phyloP scores from a whole-genome alignment of 2,797 vertebrate species.

The Buphagus erythrorhynchus region DNA sequence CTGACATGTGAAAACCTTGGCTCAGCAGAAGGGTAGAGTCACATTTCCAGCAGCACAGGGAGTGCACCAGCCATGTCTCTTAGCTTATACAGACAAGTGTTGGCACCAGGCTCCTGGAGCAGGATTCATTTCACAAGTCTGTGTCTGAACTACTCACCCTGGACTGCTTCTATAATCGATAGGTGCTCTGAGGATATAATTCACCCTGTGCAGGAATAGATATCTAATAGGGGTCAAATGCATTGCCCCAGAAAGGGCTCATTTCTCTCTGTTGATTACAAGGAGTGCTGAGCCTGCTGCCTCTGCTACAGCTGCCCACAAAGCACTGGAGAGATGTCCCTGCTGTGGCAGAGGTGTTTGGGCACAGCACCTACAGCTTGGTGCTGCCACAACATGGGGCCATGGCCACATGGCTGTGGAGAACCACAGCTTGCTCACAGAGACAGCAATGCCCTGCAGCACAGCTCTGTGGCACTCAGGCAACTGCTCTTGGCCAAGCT shows the following conservation, averaged over 20 bases:
- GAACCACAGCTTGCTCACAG: not conserved
- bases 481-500: not conserved
- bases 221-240: not conserved
- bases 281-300: not conserved
- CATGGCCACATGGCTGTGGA: accelerated
- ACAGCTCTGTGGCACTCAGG: not conserved
- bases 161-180: not conserved
- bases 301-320: not conserved
- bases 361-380: not conserved
- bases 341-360: not conserved
- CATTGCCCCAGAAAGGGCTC: not conserved
- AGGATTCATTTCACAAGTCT: not conserved
- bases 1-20: not conserved
- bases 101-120: not conserved
- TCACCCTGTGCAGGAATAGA: not conserved
- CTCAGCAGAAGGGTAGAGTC: not conserved
- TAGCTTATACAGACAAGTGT: not conserved
- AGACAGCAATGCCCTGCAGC: not conserved
- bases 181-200: not conserved
- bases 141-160: not conserved
- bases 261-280: not conserved
- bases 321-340: not conserved
- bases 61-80: not conserved
- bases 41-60: not conserved
- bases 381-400: accelerated